phyloP scores from a whole-genome alignment of 2,113 vertebrate species.

The Gavia stellata region DNA sequence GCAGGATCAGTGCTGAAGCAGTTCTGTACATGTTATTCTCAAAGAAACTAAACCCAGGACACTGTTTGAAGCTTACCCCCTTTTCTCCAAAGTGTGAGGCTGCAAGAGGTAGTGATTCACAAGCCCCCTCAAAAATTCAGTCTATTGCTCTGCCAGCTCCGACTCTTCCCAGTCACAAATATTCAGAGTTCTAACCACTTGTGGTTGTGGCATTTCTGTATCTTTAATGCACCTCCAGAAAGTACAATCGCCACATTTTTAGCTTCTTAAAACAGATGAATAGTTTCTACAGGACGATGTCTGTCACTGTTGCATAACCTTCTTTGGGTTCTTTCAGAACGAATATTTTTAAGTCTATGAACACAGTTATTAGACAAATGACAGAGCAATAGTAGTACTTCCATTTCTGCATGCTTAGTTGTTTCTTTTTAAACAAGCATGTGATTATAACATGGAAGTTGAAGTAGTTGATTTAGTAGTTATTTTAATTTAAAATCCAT shows the following conservation, averaged over 20 bases:
- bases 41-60: neutral
- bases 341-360: neutral
- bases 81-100: neutral
- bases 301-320: neutral
- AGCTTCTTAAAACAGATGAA: neutral
- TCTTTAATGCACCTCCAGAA: neutral
- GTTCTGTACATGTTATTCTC: neutral
- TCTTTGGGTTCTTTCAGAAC: neutral
- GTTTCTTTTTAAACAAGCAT: neutral
- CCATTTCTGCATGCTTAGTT: neutral
- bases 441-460: neutral
- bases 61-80: neutral
- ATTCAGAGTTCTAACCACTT: neutral
- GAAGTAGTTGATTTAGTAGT: neutral
- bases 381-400: neutral
- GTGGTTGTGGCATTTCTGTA: neutral
- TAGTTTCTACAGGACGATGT: neutral
- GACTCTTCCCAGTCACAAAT: neutral
- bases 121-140: neutral
- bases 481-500: neutral
- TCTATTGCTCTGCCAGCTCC: neutral
- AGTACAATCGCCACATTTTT: neutral
- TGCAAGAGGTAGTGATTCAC: neutral
- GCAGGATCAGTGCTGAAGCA: neutral
- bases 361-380: neutral